Evolutionary conservation across 2,888 invertebrate genomes (phyloP).

Genomic region (Panorpa germanica): DNA sequence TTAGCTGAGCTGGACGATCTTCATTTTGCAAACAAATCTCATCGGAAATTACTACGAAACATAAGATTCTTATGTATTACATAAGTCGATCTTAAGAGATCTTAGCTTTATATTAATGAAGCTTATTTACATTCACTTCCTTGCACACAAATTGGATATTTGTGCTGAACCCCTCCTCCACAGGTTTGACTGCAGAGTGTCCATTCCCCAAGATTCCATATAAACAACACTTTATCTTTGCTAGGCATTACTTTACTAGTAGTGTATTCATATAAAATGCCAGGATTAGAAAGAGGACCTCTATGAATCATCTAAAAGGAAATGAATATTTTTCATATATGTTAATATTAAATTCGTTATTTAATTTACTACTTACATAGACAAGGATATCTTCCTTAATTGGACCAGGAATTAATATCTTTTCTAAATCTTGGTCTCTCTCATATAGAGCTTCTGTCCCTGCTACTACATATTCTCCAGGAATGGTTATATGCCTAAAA

Average conservation of each 20-base stretch:
- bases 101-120: not conserved
- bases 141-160: constrained; percentile 28
- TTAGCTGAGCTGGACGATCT: constrained; percentile 35
- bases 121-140: constrained; percentile 25
- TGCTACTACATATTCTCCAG: constrained; percentile 67
- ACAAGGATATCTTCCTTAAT: constrained; percentile 61
- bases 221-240: too few species aligned
- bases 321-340: constrained; percentile 7
- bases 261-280: constrained; percentile 70
- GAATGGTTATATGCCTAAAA: constrained; percentile 43
- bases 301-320: constrained; percentile 44
- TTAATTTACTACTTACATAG: constrained; percentile 37
- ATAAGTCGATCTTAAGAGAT: too few species aligned
- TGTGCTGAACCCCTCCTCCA: constrained; percentile 51
- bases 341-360: constrained; percentile 2
- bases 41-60: constrained; percentile 32
- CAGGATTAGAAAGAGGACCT: constrained; percentile 55
- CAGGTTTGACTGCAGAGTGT: constrained; percentile 58
- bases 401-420: constrained; percentile 64
- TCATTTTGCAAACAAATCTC: constrained; percentile 37
- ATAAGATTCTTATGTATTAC: too few species aligned
- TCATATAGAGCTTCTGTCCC: constrained; percentile 64
- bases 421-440: constrained; percentile 59
- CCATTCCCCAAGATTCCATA: constrained; percentile 70
- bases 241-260: too few species aligned